Evolutionary conservation across 2,113 vertebrate genomes (phyloP), one percentile per base, ranked within the genome.

Genomic region (Saimiri boliviensis): DNA sequence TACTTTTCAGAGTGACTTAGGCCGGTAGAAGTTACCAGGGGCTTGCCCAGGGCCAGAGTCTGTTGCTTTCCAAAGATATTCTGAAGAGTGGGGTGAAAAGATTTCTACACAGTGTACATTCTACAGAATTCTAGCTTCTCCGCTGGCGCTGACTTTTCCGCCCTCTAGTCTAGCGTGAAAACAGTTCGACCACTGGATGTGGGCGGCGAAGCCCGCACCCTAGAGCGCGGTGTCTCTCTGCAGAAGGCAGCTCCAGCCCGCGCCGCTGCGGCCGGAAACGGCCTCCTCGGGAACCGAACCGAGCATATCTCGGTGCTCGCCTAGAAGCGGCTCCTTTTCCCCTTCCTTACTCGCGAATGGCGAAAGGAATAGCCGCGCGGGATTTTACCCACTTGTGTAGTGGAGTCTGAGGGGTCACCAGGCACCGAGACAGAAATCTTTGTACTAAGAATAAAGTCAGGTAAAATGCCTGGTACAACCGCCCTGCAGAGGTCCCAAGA

Each of bases 61-160:
- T 58, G 80, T 10, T 30, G 23, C 32, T 91, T 93, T 89, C 94
- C 84, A 93, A 30, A 91, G 92, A 32, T 79, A 63, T 58, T 95
- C 52, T 21, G 25, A 66, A 9, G 81, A 54, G 6, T 8, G 16
- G 91, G 16, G 79, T 76, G 37, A 73, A 30, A 60, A 45, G 21
- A 4, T 13, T 60, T 94, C 95, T n/a, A 20, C 0, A 0, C 10
- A 12, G 66, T 3, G 77, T 80, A 0, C 40, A 25, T 81, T 89
- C 45, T 25, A 0, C 60, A 10, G 83, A 92, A 68, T 58, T 35
- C 80, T 63, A 37, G 71, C 21, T 93, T 21, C 80, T 49, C 73
- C 0, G 70, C 54, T 6, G 56, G 63, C 0, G 2, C 12, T 3
- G 49, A 68, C 54, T 74, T 81, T 68, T 40, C 76, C 4, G 56